phyloP scores from a whole-genome alignment of 2,113 vertebrate genomes.

The Rhinolophus ferrumequinum region DNA sequence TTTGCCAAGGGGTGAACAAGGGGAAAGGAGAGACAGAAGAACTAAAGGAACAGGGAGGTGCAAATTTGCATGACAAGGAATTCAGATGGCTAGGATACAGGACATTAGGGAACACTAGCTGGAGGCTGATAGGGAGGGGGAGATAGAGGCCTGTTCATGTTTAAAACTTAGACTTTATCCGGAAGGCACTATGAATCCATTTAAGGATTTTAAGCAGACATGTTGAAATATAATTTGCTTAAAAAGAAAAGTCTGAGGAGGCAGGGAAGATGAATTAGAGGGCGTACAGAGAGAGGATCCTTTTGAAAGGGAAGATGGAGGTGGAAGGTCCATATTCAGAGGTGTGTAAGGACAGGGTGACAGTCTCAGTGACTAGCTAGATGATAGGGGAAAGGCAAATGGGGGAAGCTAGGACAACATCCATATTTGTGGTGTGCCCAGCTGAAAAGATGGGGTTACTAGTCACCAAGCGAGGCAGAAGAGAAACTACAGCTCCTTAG shows the following conservation, averaged over 20 bases:
- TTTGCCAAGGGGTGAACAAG: not conserved
- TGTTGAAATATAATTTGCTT: not conserved
- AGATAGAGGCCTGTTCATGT: not conserved
- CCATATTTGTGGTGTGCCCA: not conserved
- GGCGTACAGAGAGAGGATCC: not conserved
- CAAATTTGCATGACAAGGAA: not conserved
- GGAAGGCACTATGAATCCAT: not conserved
- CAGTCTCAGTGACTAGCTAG: not conserved
- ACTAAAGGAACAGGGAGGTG: not conserved
- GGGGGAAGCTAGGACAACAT: not conserved
- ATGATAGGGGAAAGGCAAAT: not conserved
- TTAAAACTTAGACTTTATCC: not conserved
- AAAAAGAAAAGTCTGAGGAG: constrained; percentile 3
- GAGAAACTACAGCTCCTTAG: not conserved
- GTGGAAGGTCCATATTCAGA: not conserved
- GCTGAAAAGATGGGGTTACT: not conserved
- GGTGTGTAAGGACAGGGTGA: not conserved
- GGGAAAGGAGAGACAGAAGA: not conserved
- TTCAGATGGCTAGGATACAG: not conserved
- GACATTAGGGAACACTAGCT: not conserved
- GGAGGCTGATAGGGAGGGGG: not conserved
- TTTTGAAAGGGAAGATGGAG: not conserved
- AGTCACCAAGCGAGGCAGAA: not conserved
- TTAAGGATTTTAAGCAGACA: not conserved
- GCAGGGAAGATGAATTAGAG: not conserved